Evolutionary conservation across 2,888 invertebrate species (phyloP).

Genomic region (Tinea pellionella): DNA sequence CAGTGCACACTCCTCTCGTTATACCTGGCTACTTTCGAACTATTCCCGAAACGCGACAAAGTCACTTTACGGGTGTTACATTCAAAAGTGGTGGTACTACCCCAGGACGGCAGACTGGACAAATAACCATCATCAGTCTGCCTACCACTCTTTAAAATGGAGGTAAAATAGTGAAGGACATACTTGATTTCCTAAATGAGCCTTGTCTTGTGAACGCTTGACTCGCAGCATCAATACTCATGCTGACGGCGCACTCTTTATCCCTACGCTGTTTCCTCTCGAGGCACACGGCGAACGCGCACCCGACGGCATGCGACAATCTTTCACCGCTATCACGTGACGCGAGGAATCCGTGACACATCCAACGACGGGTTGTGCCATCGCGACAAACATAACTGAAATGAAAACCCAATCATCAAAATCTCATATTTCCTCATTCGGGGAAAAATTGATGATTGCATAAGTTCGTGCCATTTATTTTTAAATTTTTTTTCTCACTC

Average conservation of each 20-base stretch:
- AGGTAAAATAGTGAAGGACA: constrained; percentile 42
- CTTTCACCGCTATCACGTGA: constrained; percentile 96
- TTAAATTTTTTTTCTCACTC: too few relatives aligned
- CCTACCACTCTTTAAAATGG: too few relatives aligned
- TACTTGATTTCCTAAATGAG: constrained; percentile 84
- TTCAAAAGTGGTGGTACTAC: too few relatives aligned
- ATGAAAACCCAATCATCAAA: background rate
- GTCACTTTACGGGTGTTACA: too few relatives aligned
- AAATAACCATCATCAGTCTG: too few relatives aligned
- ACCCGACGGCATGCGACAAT: constrained; percentile 98
- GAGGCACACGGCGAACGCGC: constrained; percentile 97
- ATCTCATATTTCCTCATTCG: background rate
- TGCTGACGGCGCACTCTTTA: constrained; percentile 94
- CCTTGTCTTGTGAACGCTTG: constrained; percentile 94
- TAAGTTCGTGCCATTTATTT: too few relatives aligned
- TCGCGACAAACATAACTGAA: constrained; percentile 97
- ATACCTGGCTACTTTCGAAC: too few relatives aligned
- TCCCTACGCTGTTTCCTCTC: constrained; percentile 98
- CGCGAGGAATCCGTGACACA: constrained; percentile 99
- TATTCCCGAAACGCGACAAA: too few relatives aligned
- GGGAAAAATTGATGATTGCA: too few relatives aligned
- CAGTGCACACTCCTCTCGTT: too few relatives aligned
- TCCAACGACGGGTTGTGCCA: constrained; percentile 98
- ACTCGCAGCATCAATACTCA: constrained; percentile 91
- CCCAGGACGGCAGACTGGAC: too few relatives aligned